Conservation (phyloP, 1,140 invertebrate species). For the Chrysomallon squamiferum region DNA sequence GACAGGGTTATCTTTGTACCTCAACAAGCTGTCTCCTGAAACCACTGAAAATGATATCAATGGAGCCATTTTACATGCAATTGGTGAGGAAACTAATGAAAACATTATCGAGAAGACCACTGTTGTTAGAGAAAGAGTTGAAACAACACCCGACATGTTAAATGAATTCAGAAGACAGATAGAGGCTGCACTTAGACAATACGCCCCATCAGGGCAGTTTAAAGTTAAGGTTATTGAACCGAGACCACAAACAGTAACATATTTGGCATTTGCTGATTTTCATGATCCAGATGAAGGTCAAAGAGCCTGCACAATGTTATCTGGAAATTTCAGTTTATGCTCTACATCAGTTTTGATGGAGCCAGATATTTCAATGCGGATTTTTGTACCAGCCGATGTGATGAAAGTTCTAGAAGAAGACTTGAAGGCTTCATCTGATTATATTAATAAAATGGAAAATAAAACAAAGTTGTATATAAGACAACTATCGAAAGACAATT, state of each 20-base stretch:
- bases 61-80: not conserved
- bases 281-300: conserved; percentile 32
- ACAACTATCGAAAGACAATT: conserved; percentile 19
- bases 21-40: not conserved
- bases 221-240: conserved; percentile 14
- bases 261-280: conserved; percentile 29
- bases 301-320: conserved; percentile 17
- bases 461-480: conserved; percentile 7
- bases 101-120: not conserved
- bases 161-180: not conserved
- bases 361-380: conserved; percentile 23
- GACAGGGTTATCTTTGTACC: not conserved
- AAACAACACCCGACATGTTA: not conserved
- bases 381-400: conserved; percentile 23
- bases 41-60: conserved; percentile 6
- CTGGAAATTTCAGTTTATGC: conserved; percentile 9
- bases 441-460: conserved; percentile 1
- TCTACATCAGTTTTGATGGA: conserved; percentile 18
- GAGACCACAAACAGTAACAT: conserved; percentile 7
- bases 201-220: conserved; percentile 3
- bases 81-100: conserved; percentile 3
- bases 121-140: not conserved
- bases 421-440: conserved; percentile 18
- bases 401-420: conserved; percentile 18
- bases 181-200: not conserved